Base-by-base conservation (phyloP, 2,797 vertebrate genomes). In the Fistularia commersonii region DNA sequence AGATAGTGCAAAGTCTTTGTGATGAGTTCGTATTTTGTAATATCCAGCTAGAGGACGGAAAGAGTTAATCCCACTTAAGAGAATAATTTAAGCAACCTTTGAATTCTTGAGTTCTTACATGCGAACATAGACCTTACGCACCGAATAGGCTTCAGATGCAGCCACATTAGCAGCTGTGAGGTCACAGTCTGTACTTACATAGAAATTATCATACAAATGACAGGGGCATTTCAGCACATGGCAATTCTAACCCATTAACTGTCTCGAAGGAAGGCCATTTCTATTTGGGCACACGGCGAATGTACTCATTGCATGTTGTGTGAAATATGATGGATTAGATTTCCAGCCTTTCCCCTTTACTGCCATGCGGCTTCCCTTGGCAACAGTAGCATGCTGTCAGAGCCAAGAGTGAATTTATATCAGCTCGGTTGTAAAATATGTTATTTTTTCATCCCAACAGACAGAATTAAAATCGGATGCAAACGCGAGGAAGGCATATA, bases 201-300 rank as follows among this genome's bases (percentile, higher is more conserved):
- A 49, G 12, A 41, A 32, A 64, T 69, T 3, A 48, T 35, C 50
- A 65, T 57, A 41, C 32, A 43, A 48, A 65, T 66, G n/a, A 23
- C 1, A 32, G 41, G 33, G 15, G 14, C 31, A 39, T 51, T 54
- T 45, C 51, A 32, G 52, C 43, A 41, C 12, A 61, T 7, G 8
- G 43, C 5, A 23, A 56, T 60, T 23, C 0, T 40, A 11, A 39
- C 40, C 13, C 41, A 48, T 32, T 13, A 12, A 6, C 35, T 48
- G 10, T 48, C n/a, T 48, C 6, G 41, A 45, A 60, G 37, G 48
- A 6, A 14, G 43, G 48, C 0, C 0, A n/a, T 42, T 55, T 48
- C 23, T 51, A 6, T 37, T 39, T 43, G 43, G 48, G n/a, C n/a
- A 5, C 1, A 3, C 10, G 7, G n/a, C 23, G 33, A 52, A 57